Percentiles rank a stretch among this genome's conserved stretches.
Conservation (phyloP, 2,113 vertebrate species). For the Macrotis lagotis region DNA sequence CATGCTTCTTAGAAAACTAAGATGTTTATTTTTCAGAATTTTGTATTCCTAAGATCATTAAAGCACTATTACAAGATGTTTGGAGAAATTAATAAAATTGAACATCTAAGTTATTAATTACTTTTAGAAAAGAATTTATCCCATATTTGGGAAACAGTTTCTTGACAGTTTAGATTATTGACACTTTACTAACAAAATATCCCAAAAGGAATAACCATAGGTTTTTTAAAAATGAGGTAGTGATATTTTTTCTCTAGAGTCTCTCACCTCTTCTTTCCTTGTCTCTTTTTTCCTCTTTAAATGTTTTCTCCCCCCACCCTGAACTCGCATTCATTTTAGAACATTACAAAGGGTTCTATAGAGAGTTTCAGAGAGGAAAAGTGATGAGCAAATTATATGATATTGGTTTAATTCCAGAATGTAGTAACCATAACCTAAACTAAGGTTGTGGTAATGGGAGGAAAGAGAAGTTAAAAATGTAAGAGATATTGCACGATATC, state of each 20-base stretch:
- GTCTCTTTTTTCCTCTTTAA: neutral
- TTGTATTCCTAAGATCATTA: constrained; percentile 9
- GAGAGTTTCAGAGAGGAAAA: neutral
- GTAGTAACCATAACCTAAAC: neutral
- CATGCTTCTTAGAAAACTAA: constrained; percentile 7
- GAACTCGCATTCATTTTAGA: too few relatives aligned
- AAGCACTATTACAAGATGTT: neutral
- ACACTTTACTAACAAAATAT: constrained; percentile 7
- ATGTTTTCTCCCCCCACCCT: too few relatives aligned
- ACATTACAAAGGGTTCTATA: neutral
- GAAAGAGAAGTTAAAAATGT: neutral
- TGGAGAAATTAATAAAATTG: constrained; percentile 1
- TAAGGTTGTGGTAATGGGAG: neutral
- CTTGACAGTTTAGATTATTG: constrained; percentile 5
- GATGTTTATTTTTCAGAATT: constrained; percentile 43
- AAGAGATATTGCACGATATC: neutral
- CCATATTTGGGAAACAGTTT: constrained; percentile 18
- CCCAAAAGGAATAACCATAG: neutral
- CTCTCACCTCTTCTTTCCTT: neutral
- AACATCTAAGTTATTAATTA: constrained; percentile 20
- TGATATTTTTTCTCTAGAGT: neutral
- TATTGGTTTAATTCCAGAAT: neutral
- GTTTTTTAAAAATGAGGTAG: neutral
- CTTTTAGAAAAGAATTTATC: constrained; percentile 32
- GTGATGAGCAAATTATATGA: neutral